Evolutionary conservation across 2,113 vertebrate species (phyloP), one percentile per base, ranked within the genome.

Genomic region (Archocentrus centrarchus): DNA sequence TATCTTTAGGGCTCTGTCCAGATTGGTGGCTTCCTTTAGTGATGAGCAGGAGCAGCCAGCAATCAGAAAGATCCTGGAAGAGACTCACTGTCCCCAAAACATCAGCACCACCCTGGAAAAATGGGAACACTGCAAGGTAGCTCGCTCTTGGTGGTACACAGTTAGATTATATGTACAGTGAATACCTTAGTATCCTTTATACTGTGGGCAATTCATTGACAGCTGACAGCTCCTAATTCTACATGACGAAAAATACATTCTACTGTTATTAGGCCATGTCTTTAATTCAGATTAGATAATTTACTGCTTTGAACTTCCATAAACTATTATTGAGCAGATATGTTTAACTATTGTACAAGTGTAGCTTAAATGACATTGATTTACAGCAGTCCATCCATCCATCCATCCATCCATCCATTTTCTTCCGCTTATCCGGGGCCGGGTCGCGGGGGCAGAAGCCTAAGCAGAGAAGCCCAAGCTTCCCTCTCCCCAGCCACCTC

Each of bases 1-100:
- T n/a, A 97, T 98, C 77, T 81, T 97, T 82, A 95, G 87, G 87
- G 96, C 97, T 77, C 76, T 99, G 86, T 96, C 96, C 80, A 95
- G 85, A 81, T 93, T 97, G 78, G 95, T 98, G 77, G 80, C 88
- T 89, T 95, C 91, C 89, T 98, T 97, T 91, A 94, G 89, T 70
- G 91, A 92, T 84, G 88, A 92, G 76, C 35, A 88, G 61, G 92
- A 96, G 57, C 90, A 96, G 41, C 41, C 92, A 30, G 88, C 70
- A 79, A 92, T 96, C 27, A 80, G 95, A 89, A 95, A 88, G 86
- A 85, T 92, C 3, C 81, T 98, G 20, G 88, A 96, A 64, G 50
- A 87, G 59, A 75, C 95, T 86, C 89, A 94, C 80, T 95, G 91
- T 62, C 97, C 97, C 41, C 73, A 89, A 53, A 86, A 81, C 63